Conservation (phyloP, 2,888 invertebrate genomes). For the Pseudococcus longispinus region DNA sequence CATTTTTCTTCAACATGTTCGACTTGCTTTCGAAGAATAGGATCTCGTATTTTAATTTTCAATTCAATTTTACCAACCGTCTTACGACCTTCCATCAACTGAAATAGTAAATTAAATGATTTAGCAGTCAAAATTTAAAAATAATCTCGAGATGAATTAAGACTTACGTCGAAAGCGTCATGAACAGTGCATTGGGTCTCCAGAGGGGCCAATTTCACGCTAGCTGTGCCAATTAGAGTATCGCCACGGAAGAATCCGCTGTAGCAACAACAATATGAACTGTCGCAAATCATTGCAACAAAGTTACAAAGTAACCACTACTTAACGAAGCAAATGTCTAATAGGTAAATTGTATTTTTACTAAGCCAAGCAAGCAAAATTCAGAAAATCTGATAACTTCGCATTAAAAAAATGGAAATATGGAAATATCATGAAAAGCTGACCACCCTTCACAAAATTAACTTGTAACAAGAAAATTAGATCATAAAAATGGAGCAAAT, state of each 20-base stretch:
- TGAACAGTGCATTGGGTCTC: slow-evolving; percentile 89
- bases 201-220: slow-evolving; percentile 85
- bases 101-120: slow-evolving; percentile 59
- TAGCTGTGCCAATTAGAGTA: slow-evolving; percentile 79
- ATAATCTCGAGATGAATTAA: neutral
- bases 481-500: no score
- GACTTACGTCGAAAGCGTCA: slow-evolving; percentile 89
- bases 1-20: slow-evolving; percentile 90
- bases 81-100: slow-evolving; percentile 91
- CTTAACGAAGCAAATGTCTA: neutral
- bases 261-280: slow-evolving; percentile 54
- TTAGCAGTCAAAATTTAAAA: neutral
- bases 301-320: slow-evolving; percentile 11
- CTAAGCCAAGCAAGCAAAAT: neutral
- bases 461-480: no score
- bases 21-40: slow-evolving; percentile 85
- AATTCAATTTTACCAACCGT: slow-evolving; percentile 87
- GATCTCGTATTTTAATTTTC: slow-evolving; percentile 85
- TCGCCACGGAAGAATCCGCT: slow-evolving; percentile 90
- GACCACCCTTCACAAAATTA: no score
- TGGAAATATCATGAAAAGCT: no score
- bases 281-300: slow-evolving; percentile 52
- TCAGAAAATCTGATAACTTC: no score
- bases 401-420: no score
- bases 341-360: neutral